Evolutionary conservation across 1,140 invertebrate genomes (phyloP), one percentile per base, ranked within the genome.

Genomic region (Zophobas atratus): DNA sequence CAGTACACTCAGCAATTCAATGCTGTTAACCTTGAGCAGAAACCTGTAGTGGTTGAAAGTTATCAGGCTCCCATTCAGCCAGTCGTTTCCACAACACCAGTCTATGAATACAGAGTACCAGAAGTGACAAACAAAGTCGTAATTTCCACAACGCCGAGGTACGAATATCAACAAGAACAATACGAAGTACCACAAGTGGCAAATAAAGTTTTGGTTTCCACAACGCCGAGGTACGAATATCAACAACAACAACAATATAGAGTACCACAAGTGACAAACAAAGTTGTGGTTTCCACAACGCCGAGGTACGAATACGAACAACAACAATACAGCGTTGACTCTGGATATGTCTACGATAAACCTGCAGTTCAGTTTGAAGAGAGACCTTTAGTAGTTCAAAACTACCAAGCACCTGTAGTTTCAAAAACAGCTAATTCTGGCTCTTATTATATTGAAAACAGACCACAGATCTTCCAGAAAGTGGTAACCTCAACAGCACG

Each of bases 291-390:
- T 35, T 71, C 67, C 6, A 71, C 67, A 71, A 71, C 67, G 1
- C 67, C 67, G 6, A 38, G 43, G 46, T 71, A 71, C 36, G 67
- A 71, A 32, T 60, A 60, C 6, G 38, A 67, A 46, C 60, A 71
- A 46, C 72, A 57, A 73, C 63, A 51, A 53, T 84, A 83, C 55
- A 82, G 82, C 38, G 39, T 67, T 43, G 60, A 67, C 43, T 67
- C 60, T 1, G 87, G 88, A 33, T 89, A 89, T 72, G 81, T 84
- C 32, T 88, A 89, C 71, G 83, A 86, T 1, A 88, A 86, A 81
- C 88, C 89, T 8, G 82, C 77, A 51, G 81, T 88, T 34, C 81
- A 83, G 43, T 88, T 88, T 77, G 84, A 87, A 80, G 86, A 87
- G 60, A 84, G 84, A 36, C 71, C 71, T 71, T 41, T 77, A 60